These are phyloP conservation scores for Cranoglanis bouderius DNA, from an alignment of 2,113 vertebrate species.

Conservation along the genomic window DNA sequence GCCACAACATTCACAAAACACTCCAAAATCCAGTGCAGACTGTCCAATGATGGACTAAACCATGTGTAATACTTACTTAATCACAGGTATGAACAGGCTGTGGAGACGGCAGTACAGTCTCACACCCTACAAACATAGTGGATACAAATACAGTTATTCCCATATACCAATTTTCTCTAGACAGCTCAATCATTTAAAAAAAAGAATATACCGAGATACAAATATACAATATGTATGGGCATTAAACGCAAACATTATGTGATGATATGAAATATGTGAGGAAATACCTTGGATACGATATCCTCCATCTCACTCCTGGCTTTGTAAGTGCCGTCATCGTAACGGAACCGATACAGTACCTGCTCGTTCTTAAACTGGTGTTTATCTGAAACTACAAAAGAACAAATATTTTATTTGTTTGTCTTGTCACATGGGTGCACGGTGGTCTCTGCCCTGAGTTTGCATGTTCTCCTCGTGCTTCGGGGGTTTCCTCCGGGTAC, in stretches of 20 bases:
- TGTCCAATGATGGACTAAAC: constrained; percentile 23
- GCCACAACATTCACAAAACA: too few species aligned
- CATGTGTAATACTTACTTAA: constrained; percentile 86
- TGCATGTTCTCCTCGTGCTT: too few species aligned
- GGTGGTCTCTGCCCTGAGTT: too few species aligned
- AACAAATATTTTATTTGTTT: background rate
- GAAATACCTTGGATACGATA: constrained; percentile 92
- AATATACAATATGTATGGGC: background rate
- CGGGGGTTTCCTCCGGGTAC: too few species aligned
- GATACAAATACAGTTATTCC: constrained; percentile 46
- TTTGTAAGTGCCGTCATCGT: constrained; percentile 97
- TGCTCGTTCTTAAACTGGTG: constrained; percentile 99
- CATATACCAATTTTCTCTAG: background rate
- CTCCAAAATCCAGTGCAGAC: too few species aligned
- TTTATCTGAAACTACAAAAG: constrained; percentile 89
- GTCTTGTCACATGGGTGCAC: too few species aligned
- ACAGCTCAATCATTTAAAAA: background rate
- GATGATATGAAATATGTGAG: too few species aligned
- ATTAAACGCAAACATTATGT: background rate
- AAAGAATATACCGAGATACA: background rate
- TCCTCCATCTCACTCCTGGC: constrained; percentile 97
- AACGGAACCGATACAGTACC: constrained; percentile 96
- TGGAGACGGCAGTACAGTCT: constrained; percentile 96
- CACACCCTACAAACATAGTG: constrained; percentile 80
- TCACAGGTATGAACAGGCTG: constrained; percentile 88